A percentile compares a stretch with the other conserved stretches of the same genome.
phyloP scores from a whole-genome alignment of 2,797 vertebrate species.

The Chiloscyllium punctatum region DNA sequence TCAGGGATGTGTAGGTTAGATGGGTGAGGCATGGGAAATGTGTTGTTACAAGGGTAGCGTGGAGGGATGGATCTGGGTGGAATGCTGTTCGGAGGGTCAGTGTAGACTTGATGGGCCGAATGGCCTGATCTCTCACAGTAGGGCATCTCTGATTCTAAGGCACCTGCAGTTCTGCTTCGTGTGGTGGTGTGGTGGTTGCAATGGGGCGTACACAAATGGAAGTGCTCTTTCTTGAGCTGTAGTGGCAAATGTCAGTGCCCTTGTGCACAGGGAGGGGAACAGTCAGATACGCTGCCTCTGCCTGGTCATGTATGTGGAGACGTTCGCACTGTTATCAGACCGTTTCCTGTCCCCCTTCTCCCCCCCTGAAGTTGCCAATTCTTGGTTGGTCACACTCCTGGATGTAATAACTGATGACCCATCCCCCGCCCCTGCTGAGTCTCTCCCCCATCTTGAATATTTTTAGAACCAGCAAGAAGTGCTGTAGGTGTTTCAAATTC shows the following conservation, averaged over 20 bases:
- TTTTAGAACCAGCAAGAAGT: background rate
- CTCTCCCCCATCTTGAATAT: background rate
- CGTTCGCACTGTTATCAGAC: background rate
- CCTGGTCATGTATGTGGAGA: background rate
- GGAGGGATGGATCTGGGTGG: too few relatives aligned
- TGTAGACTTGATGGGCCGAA: too few relatives aligned
- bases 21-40: too few relatives aligned
- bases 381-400: background rate
- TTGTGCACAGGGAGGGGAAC: too few relatives aligned
- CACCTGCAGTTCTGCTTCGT: too few relatives aligned
- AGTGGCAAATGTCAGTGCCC: background rate
- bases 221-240: background rate
- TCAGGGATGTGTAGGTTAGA: too few relatives aligned
- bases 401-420: background rate
- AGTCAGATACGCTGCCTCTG: background rate
- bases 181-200: too few relatives aligned
- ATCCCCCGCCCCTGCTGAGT: background rate
- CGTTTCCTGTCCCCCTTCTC: background rate
- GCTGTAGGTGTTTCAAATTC: background rate
- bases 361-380: background rate
- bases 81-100: too few relatives aligned
- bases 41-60: too few relatives aligned
- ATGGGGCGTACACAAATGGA: background rate
- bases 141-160: too few relatives aligned
- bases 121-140: too few relatives aligned